Evolutionary conservation across 2,113 vertebrate species (phyloP).

Genomic region (Apus apus): DNA sequence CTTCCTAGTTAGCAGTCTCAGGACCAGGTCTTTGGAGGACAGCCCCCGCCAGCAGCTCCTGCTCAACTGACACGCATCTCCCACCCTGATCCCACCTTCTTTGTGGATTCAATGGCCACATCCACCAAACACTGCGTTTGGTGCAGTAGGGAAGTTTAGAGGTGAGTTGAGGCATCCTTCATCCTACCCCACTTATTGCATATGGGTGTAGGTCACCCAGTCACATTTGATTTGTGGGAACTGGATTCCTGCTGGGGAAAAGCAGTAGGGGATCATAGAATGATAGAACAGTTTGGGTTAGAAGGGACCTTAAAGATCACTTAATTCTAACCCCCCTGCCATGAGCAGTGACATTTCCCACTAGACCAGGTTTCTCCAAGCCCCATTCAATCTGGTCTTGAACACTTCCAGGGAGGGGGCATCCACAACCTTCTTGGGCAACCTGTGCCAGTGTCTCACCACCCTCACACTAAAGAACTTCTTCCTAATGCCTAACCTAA

Average conservation of each 20-base stretch:
- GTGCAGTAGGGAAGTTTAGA: not conserved
- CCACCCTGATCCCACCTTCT: not conserved
- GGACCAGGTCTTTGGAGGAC: not conserved
- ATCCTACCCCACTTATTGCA: not conserved
- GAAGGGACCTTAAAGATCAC: too few species aligned
- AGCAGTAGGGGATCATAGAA: not conserved
- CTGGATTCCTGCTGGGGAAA: not conserved
- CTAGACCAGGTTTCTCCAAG: too few species aligned
- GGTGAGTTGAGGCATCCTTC: not conserved
- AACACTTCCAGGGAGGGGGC: too few species aligned
- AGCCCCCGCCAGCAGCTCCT: not conserved
- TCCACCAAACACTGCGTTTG: not conserved
- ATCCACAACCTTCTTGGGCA: too few species aligned
- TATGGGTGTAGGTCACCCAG: not conserved
- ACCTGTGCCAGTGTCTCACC: too few species aligned
- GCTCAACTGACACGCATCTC: accelerated
- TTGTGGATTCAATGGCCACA: not conserved
- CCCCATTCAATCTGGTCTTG: too few species aligned
- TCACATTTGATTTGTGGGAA: not conserved
- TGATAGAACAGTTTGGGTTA: too few species aligned
- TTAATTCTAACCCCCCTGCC: too few species aligned
- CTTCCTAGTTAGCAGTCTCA: not conserved
- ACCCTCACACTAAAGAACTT: too few species aligned
- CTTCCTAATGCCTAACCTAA: too few species aligned
- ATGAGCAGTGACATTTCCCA: too few species aligned